A percentile compares a stretch with the other conserved stretches of the same genome.
These are phyloP conservation scores for Mormyrus lacerda DNA, from an alignment of 2,113 vertebrate species.

Conservation along the genomic window DNA sequence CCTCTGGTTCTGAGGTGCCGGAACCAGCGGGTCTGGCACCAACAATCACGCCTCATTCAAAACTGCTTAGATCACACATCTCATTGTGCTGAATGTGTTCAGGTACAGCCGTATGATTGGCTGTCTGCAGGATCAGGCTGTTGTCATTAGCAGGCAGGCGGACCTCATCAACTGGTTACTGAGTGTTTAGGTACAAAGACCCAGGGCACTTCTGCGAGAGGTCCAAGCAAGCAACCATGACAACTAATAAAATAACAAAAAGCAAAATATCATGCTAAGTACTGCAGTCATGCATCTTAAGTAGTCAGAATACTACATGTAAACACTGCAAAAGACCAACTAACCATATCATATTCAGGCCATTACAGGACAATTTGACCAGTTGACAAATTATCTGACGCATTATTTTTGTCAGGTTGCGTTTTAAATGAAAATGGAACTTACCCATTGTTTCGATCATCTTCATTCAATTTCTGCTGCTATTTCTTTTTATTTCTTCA, in stretches of 20 bases:
- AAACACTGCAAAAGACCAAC: not conserved
- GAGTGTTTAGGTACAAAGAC: not conserved
- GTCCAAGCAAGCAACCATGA: not conserved
- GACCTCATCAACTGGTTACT: not conserved
- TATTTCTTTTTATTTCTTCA: constrained; percentile 24
- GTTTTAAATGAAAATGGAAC: constrained; percentile 8
- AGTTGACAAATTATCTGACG: not conserved
- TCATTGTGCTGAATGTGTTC: not conserved
- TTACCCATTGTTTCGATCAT: constrained; percentile 72
- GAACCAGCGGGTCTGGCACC: not conserved
- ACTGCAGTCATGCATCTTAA: not conserved
- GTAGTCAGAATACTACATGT: not conserved
- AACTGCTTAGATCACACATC: not conserved
- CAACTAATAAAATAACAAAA: not conserved
- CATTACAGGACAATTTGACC: not conserved
- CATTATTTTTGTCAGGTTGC: not conserved
- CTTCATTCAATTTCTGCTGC: constrained; percentile 21
- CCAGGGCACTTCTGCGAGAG: not conserved
- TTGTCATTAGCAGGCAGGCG: not conserved
- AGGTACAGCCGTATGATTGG: not conserved
- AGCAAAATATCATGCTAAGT: not conserved
- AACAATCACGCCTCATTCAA: not conserved
- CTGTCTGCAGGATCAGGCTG: not conserved
- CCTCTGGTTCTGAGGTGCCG: not conserved
- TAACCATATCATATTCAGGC: not conserved